Conservation (phyloP, 2,888 invertebrate genomes). For the Arctia plantaginis region DNA sequence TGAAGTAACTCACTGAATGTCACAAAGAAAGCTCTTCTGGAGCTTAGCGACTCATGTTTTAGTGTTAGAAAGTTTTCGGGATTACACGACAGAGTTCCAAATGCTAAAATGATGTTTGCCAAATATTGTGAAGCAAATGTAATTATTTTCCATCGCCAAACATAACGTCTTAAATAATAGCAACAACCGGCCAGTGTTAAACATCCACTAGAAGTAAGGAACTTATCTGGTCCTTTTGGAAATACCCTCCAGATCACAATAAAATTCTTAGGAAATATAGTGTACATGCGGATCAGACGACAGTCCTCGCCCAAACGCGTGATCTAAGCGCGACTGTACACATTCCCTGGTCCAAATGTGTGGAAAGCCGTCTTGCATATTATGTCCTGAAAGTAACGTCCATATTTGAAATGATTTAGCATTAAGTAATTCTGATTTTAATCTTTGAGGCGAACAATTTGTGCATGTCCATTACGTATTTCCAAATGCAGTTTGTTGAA, state of each 20-base stretch:
- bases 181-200: constrained; percentile 82
- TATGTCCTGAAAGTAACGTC: constrained; percentile 84
- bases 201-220: constrained; percentile 83
- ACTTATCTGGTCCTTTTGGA: constrained; percentile 79
- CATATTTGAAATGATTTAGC: constrained; percentile 84
- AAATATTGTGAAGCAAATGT: constrained; percentile 65
- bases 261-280: constrained; percentile 77
- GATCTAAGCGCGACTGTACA: constrained; percentile 24
- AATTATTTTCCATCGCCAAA: constrained; percentile 72
- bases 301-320: constrained; percentile 24
- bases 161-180: constrained; percentile 71
- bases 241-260: constrained; percentile 82
- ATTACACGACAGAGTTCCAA: constrained; percentile 58
- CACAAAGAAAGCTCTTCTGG: constrained; percentile 67
- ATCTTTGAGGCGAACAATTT: constrained; percentile 63
- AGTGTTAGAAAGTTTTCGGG: constrained; percentile 56
- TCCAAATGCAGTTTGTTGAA: constrained; percentile 56
- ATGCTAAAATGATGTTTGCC: constrained; percentile 65
- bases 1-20: constrained; percentile 66
- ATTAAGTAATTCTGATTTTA: constrained; percentile 79
- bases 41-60: constrained; percentile 56
- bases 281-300: constrained; percentile 70
- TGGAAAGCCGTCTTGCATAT: constrained; percentile 80
- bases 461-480: constrained; percentile 63
- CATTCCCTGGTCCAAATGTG: constrained; percentile 65